Base-by-base conservation (phyloP, 2,888 invertebrate species). In the Catocala nupta region DNA sequence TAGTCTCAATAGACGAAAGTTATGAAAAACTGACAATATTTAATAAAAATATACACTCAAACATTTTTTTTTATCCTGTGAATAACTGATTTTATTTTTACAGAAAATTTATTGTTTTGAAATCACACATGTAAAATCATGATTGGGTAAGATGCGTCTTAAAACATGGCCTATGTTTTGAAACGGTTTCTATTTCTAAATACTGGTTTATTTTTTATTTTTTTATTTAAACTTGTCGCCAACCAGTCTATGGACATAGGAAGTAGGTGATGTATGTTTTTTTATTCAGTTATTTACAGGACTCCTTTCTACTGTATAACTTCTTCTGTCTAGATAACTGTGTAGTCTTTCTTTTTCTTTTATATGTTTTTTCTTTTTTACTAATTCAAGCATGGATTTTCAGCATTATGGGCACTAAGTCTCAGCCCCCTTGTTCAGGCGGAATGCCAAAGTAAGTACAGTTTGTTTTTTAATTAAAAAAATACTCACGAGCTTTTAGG, bases 401-500 rank as follows among this genome's bases (percentile, higher is more conserved):
- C 94, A 94, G 94, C 94, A 83, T 90, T 94, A 85, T 94, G 94
- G 94, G 93, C 91, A 79, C 87, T 94, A 90, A 89, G 88, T 86
- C 88, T 94, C 85, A 90, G 90, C 86, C 93, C 94, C 70, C 89
- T 94, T 85, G 91, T 94, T 73, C 92, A 92, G 89, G 93, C 94
- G 84, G 93, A 94, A 91, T 94, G 94, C 90, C 94, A 94, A 83
- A 94, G 94, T 94, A 90, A 94, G 94, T 94, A 93, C 78, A 77
- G 65, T 71, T 73, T 69, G 47, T 59, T 48, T 65, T 80, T 73
- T 71, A 72, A 64, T 72, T 71, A 59, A 70, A 78, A 73, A 66
- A 63, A 71, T 64, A 68, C 63, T 76, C 79, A 77, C 71, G 65
- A 78, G 86, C 87, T 87, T 87, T 71, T 79, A 80, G 76, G 87